Evolutionary conservation across 2,113 vertebrate genomes (phyloP), one percentile per base, ranked within the genome.

Genomic region (Phainopepla nitens): DNA sequence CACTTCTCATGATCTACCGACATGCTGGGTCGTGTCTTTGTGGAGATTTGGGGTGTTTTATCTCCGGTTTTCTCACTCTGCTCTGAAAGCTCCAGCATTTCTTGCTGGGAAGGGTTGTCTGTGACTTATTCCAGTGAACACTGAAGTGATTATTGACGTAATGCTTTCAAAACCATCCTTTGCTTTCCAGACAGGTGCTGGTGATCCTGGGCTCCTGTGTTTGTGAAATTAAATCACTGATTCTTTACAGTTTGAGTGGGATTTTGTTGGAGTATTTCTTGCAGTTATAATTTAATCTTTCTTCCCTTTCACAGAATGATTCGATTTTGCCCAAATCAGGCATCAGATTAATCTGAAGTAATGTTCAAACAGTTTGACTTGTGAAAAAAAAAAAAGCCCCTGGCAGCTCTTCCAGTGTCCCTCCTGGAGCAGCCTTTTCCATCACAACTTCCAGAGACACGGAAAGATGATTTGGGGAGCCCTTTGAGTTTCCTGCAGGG

Each of bases 21-120:
- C 1, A 0, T 11, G 9, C 60, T 69, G 56, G 42, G 51, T 20
- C 2, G 0, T 19, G 15, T 9, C 23, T 56, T 11, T 31, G 36
- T 47, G 6, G 50, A 49, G 56, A 4, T 42, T 66, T 20, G 2
- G 14, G 11, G 15, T 44, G 53, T 45, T 92, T 28, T 19, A 16
- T 56, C 35, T 64, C 36, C 10, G 0, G 2, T 21, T n/a, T 11
- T 12, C 44, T 39, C 23, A 7, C 42, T 12, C 51, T 58, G 51
- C 51, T 76, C 61, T 36, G 44, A 47, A 42, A 51, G 47, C 21
- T 53, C 31, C 2, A 1, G 21, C 42, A 7, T 31, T 41, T 29
- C 36, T 66, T 45, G 36, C 82, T 58, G 25, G 58, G 64, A 24
- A 33, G 35, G 1, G 4, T 20, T 51, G 16, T 28, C 61, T 2